These are phyloP conservation scores for Cisticola juncidis DNA, from an alignment of 2,113 vertebrate species.

Conservation along the genomic window DNA sequence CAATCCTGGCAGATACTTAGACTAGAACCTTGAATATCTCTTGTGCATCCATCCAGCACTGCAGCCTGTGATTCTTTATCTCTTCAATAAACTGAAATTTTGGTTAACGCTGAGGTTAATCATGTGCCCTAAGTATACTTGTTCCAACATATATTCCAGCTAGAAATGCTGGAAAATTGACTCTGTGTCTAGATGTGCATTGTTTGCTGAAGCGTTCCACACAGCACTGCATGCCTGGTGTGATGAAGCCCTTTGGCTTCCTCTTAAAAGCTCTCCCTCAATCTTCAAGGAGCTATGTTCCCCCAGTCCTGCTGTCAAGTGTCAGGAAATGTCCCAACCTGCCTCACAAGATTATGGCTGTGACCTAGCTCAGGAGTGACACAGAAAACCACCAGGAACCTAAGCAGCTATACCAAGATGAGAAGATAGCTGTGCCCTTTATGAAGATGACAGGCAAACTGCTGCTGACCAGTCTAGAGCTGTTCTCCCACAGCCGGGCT, in stretches of 20 bases:
- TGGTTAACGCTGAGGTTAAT: background rate
- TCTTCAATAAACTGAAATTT: background rate
- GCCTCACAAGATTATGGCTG: accelerated
- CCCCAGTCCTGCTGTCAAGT: background rate
- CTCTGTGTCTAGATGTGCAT: background rate
- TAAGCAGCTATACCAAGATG: background rate
- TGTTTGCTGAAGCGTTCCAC: background rate
- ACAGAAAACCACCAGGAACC: background rate
- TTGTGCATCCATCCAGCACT: background rate
- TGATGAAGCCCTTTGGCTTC: background rate
- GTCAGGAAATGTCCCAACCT: background rate
- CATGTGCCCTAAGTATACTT: background rate
- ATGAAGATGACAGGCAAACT: background rate
- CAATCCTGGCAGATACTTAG: background rate
- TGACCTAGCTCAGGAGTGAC: background rate
- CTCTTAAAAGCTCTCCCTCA: background rate
- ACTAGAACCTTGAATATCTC: background rate
- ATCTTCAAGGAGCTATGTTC: background rate
- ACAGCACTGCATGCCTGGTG: background rate
- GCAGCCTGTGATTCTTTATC: background rate
- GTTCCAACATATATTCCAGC: background rate
- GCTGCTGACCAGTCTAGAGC: background rate
- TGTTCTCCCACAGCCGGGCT: background rate
- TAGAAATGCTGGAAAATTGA: background rate
- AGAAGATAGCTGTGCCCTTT: background rate